Evolutionary conservation across 2,888 invertebrate species (phyloP).

Genomic region (Patella caerulea): DNA sequence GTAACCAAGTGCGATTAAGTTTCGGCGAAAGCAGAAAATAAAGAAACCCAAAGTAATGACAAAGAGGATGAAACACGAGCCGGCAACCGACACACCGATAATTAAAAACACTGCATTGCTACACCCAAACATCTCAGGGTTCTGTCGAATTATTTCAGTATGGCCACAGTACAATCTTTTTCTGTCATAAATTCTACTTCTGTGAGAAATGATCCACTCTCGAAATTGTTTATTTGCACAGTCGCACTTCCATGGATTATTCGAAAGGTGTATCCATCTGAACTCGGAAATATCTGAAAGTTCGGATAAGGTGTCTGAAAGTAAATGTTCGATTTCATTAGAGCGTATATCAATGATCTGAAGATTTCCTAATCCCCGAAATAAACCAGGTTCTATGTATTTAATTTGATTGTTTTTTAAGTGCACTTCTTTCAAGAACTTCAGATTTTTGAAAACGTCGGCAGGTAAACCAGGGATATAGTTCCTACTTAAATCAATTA

Average conservation of each 20-base stretch:
- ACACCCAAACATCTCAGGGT: slow-evolving; percentile 4
- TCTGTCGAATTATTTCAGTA: neutral
- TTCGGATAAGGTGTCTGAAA: neutral
- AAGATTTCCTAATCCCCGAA: neutral
- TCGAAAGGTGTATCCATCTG: slow-evolving; percentile 1
- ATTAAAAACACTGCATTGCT: neutral
- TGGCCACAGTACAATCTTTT: slow-evolving; percentile 3
- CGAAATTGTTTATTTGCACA: slow-evolving; percentile 21
- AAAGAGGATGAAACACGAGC: slow-evolving; percentile 10
- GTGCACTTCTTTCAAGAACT: slow-evolving; percentile 18
- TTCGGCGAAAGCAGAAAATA: slow-evolving; percentile 16
- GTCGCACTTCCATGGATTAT: slow-evolving; percentile 25
- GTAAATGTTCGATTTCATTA: slow-evolving; percentile 13
- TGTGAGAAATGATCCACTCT: slow-evolving; percentile 21
- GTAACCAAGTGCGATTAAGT: slow-evolving; percentile 4
- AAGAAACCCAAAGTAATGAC: neutral
- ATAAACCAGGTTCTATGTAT: slow-evolving; percentile 12
- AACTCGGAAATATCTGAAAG: slow-evolving; percentile 4
- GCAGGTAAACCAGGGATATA: slow-evolving; percentile 10
- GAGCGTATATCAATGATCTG: slow-evolving; percentile 15
- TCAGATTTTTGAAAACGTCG: neutral
- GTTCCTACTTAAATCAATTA: slow-evolving; percentile 25
- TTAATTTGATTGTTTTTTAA: slow-evolving; percentile 19
- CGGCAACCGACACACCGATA: neutral
- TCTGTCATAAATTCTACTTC: slow-evolving; percentile 11